Conservation (phyloP, 2,113 vertebrate genomes). For the Oryzias woworae region DNA sequence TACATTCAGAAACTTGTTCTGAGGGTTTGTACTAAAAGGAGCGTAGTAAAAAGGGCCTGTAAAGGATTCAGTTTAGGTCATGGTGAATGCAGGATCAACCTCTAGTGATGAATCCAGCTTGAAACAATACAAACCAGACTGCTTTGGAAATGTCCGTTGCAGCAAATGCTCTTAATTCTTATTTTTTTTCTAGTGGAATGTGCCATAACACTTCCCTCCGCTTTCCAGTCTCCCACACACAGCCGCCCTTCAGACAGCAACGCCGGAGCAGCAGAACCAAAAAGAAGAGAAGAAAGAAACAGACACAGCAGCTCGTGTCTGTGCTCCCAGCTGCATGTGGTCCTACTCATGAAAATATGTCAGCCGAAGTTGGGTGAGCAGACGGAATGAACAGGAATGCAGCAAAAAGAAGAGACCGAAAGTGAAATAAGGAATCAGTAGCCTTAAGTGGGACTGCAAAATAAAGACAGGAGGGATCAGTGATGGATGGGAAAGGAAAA, state of each 20-base stretch:
- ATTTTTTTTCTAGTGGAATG: slow-evolving; percentile 69
- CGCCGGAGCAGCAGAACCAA: slow-evolving; percentile 35
- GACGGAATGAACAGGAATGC: slow-evolving; percentile 17
- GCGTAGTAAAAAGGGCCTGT: slow-evolving; percentile 30
- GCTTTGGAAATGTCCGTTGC: slow-evolving; percentile 61
- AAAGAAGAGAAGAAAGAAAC: slow-evolving; percentile 13
- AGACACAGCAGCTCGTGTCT: slow-evolving; percentile 44
- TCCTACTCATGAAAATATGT: slow-evolving; percentile 49
- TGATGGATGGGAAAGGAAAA: slow-evolving; percentile 34
- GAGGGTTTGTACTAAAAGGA: slow-evolving; percentile 29
- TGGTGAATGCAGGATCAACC: slow-evolving; percentile 55
- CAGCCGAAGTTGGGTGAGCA: slow-evolving; percentile 35
- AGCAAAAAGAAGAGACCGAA: slow-evolving; percentile 20
- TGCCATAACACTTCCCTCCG: slow-evolving; percentile 64
- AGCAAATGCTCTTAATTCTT: slow-evolving; percentile 61
- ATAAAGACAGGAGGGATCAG: slow-evolving; percentile 29
- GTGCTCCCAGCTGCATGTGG: slow-evolving; percentile 44
- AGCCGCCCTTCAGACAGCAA: slow-evolving; percentile 64
- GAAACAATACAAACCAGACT: slow-evolving; percentile 73
- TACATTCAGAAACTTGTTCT: slow-evolving; percentile 53
- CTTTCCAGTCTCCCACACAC: slow-evolving; percentile 62
- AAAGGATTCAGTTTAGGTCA: slow-evolving; percentile 56
- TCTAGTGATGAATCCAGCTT: slow-evolving; percentile 48
- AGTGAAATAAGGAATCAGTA: slow-evolving; percentile 17
- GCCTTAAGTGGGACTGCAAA: slow-evolving; percentile 30